Evolutionary conservation across 2,113 vertebrate species (phyloP), one percentile per base, ranked within the genome.

Genomic region (Eclectus roratus): DNA sequence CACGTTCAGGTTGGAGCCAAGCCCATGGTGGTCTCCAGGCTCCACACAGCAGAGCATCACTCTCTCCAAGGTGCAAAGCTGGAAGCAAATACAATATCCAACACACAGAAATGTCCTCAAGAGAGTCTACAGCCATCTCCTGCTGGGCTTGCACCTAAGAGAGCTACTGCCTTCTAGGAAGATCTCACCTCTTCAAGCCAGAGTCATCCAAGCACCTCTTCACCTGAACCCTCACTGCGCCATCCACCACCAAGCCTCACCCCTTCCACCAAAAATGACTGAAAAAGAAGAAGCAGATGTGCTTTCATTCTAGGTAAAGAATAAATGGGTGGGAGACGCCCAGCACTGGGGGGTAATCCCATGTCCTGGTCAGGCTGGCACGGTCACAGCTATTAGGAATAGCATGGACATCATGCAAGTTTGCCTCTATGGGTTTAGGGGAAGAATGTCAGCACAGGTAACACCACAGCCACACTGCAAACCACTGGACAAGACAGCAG

Each of bases 161-260:
- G 28, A 71, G 39, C 12, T 37, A 41, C 69, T 50, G n/a, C 17
- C 21, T 73, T 63, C 85, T 24, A 28, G n/a, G 8, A 17, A 88
- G 18, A 72, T 28, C 43, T 72, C 43, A 33, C 1, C n/a, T 78
- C 53, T 58, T 60, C 18, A 53, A 47, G n/a, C 3, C 63, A 27
- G 9, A 50, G 60, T 37, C n/a, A 83, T 13, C 23, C 12, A 14
- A 68, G 31, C 53, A 69, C 28, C 4, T 24, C 41, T 55, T 43
- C 35, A 52, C 8, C 10, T 47, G 65, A 81, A 37, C 10, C 27
- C 24, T 46, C 7, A 2, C 13, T 0, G 0, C 24, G 66, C 53
- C n/a, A 71, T 18, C 41, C 10, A 39, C 13, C 39, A 47, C 11
- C 2, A 2, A 85, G 52, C 10, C 13, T 37, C 56, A 64, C 7